A percentile compares a stretch with the other conserved stretches of the same genome.
These are phyloP conservation scores for Cephus pulcher DNA, from an alignment of 2,888 invertebrate genomes.

Conservation along the genomic window DNA sequence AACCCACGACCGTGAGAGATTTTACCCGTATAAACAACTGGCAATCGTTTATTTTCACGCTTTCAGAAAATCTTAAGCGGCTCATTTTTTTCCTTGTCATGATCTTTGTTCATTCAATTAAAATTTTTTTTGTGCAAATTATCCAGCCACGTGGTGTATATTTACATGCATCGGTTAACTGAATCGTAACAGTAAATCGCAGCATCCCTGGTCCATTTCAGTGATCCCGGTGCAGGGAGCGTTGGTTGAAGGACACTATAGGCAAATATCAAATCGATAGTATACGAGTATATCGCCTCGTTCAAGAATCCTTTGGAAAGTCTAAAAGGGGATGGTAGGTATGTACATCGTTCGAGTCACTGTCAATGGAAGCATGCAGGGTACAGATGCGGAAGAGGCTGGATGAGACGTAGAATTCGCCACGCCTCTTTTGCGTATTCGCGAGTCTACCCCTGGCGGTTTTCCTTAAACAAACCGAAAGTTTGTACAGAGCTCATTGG, in stretches of 20 bases:
- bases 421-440: constrained; percentile 55
- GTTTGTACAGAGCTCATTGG: constrained; percentile 40
- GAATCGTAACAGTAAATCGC: neutral
- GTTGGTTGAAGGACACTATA: neutral
- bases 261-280: neutral
- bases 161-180: neutral
- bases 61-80: neutral
- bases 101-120: neutral
- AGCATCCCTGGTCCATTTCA: neutral
- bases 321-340: neutral
- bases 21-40: neutral
- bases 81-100: neutral
- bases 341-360: constrained; percentile 13
- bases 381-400: constrained; percentile 25
- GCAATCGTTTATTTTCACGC: neutral
- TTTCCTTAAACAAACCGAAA: constrained; percentile 54
- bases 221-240: neutral
- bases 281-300: neutral
- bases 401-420: constrained; percentile 28
- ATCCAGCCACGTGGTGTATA: neutral
- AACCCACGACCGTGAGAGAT: neutral
- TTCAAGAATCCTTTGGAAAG: constrained; percentile 28
- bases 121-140: neutral
- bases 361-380: neutral
- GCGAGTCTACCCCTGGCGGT: constrained; percentile 30